These are phyloP conservation scores for Papilio machaon DNA, from an alignment of 1,140 invertebrate genomes.

Conservation along the genomic window DNA sequence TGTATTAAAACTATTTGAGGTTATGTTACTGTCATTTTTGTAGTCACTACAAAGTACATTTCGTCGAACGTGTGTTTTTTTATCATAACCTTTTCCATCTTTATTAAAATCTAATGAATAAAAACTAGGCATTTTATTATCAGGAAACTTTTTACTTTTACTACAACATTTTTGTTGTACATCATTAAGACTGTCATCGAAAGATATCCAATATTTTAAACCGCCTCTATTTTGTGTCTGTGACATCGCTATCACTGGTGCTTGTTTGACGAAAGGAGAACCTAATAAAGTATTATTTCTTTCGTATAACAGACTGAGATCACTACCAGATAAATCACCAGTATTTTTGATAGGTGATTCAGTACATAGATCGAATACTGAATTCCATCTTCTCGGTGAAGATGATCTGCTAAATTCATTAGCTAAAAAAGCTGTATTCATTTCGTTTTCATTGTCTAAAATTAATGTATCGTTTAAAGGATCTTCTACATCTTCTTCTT, in stretches of 20 bases:
- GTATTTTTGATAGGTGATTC: slow-evolving; percentile 61
- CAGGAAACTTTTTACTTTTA: slow-evolving; percentile 44
- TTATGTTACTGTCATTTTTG: slow-evolving; percentile 40
- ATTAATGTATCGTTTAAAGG: slow-evolving; percentile 54
- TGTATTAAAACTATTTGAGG: slow-evolving; percentile 45
- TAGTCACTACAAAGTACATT: slow-evolving; percentile 40
- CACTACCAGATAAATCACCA: slow-evolving; percentile 43
- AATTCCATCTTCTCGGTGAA: slow-evolving; percentile 45
- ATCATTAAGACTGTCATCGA: slow-evolving; percentile 60
- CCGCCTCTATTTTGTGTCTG: slow-evolving; percentile 69
- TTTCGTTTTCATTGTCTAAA: slow-evolving; percentile 45
- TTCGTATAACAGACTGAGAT: slow-evolving; percentile 57
- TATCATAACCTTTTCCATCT: slow-evolving; percentile 11
- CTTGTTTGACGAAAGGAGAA: slow-evolving; percentile 64
- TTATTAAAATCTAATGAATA: slow-evolving; percentile 46
- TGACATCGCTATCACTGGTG: slow-evolving; percentile 70
- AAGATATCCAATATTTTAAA: slow-evolving; percentile 78
- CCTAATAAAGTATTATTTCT: slow-evolving; percentile 60
- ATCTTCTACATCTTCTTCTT: no score
- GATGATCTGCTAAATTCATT: slow-evolving; percentile 51
- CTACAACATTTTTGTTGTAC: slow-evolving; percentile 32
- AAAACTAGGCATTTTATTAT: slow-evolving; percentile 65
- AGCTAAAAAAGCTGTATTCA: slow-evolving; percentile 68
- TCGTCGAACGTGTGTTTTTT: neutral
- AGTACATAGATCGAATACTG: slow-evolving; percentile 54